Base-by-base conservation (phyloP, 2,797 vertebrate species). In the Linurgus olivaceus region DNA sequence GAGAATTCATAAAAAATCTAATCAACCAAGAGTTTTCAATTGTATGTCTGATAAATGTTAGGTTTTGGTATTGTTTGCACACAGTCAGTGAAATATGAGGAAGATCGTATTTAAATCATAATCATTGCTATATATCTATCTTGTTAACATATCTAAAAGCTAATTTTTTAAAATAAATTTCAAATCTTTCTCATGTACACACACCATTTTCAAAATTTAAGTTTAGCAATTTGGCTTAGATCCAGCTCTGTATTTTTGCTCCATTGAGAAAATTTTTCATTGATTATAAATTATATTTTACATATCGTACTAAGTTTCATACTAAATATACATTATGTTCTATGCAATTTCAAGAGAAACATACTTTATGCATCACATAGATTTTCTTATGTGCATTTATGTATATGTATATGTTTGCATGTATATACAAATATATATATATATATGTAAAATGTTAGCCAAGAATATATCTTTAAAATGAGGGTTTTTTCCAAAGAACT, bases 401-500 rank as follows among this genome's bases (percentile, higher is more conserved):
- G 4, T 52, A 3, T 47, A 33, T 15, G 5, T 52, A 31, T 35
- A 4, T 24, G 21, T 35, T 1, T 55, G 11, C 25, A 4, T 55
- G 6, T 54, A 7, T 55, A 7, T 55, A 37, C 37, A 37, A 37
- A n/a, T 35, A 35, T 24, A 13, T 59, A 29, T 5, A 4, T 55
- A 6, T 28, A 47, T 44, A 14, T 33, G 7, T 19, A 63, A 31
- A 50, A 55, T 28, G 2, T 58, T 50, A 68, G 28, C 13, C 4
- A 63, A 63, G 26, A 50, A 28, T 8, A 50, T 51, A 80, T 77
- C 37, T 33, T 4, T 19, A 77, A 84, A 67, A 31, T 76, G 1
- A 14, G 1, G 0, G 2, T 1, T 38, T 78, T 87, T 48, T 23
- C 9, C 15, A 67, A 16, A 11, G 9, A 33, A 18, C 9, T 40